Evolutionary conservation across 2,888 invertebrate genomes (phyloP).

Genomic region (Aethes cnicana): DNA sequence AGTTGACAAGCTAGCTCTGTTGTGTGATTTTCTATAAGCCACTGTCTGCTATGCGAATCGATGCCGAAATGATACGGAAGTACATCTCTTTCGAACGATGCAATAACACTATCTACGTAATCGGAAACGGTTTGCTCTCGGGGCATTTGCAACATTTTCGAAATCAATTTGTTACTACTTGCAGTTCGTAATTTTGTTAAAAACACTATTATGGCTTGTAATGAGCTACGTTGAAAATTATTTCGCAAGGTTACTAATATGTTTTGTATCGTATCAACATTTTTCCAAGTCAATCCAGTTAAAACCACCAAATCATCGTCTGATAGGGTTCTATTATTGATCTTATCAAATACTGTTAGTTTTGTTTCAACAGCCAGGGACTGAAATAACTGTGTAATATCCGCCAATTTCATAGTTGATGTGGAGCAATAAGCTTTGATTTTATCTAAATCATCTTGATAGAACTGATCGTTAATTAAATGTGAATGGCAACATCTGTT

Average conservation of each 20-base stretch:
- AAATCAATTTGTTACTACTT: neutral
- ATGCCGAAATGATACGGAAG: neutral
- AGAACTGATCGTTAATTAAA: conserved; percentile 6
- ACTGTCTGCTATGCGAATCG: neutral
- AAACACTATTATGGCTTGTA: neutral
- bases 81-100: neutral
- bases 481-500: conserved; percentile 3
- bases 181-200: neutral
- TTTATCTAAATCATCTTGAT: conserved; percentile 1
- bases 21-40: neutral
- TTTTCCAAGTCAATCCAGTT: conserved; percentile 4
- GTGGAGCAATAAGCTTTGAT: conserved; percentile 4
- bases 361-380: conserved; percentile 4
- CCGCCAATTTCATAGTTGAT: conserved; percentile 1
- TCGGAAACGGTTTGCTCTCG: neutral
- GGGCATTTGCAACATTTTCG: neutral
- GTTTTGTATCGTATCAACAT: neutral
- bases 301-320: conserved; percentile 1
- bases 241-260: neutral
- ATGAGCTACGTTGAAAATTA: no score
- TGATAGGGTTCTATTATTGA: neutral
- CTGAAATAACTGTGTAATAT: conserved; percentile 5
- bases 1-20: neutral
- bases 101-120: neutral
- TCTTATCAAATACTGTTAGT: conserved; percentile 5